A percentile compares a stretch with the other conserved stretches of the same genome.
phyloP scores from a whole-genome alignment of 2,113 vertebrate species.

The Chaetodon trifascialis region DNA sequence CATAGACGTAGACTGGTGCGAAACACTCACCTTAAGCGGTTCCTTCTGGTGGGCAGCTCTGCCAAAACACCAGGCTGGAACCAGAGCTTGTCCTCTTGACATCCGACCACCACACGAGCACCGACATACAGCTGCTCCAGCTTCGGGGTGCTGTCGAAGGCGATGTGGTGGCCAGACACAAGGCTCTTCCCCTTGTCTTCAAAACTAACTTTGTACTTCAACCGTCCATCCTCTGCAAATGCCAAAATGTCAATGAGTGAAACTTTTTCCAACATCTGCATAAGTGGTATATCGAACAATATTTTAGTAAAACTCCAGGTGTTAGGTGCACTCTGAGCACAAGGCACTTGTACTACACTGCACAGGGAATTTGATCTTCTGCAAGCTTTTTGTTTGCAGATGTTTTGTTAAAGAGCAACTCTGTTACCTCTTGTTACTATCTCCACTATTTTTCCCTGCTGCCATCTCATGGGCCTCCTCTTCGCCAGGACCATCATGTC shows the following conservation, averaged over 20 bases:
- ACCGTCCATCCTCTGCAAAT: constrained; percentile 81
- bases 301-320: no score
- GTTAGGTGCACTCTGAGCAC: no score
- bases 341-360: no score
- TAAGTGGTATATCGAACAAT: no score
- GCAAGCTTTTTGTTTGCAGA: no score
- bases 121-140: constrained; percentile 89
- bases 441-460: constrained; percentile 89
- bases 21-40: constrained; percentile 87
- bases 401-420: neutral
- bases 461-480: constrained; percentile 90
- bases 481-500: constrained; percentile 90
- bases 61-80: constrained; percentile 90
- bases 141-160: constrained; percentile 85
- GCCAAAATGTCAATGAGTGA: neutral
- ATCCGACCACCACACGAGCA: constrained; percentile 90
- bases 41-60: constrained; percentile 92
- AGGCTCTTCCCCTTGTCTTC: constrained; percentile 92
- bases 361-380: no score
- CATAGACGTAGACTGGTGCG: no score
- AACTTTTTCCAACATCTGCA: no score
- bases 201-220: constrained; percentile 92
- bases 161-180: constrained; percentile 93
- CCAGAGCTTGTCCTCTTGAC: constrained; percentile 88
- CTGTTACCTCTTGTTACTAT: constrained; percentile 86